phyloP scores from a whole-genome alignment of 1,140 invertebrate genomes.

The Ridgeia piscesae region DNA sequence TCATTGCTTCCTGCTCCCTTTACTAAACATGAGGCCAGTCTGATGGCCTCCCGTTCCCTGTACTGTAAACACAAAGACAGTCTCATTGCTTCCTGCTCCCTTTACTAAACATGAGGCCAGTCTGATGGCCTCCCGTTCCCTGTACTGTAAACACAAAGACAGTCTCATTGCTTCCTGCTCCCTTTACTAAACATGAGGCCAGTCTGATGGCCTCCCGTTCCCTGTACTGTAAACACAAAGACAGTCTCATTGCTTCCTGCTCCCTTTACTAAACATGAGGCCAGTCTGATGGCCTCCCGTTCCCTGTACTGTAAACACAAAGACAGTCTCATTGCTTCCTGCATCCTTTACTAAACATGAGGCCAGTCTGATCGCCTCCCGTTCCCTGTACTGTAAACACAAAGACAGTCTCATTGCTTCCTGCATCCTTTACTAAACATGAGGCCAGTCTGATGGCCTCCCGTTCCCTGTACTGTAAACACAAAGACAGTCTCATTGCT shows the following conservation, averaged over 20 bases:
- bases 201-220: background rate
- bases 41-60: background rate
- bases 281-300: background rate
- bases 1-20: background rate
- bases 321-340: conserved; percentile 1
- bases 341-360: conserved; percentile 9
- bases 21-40: background rate
- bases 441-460: background rate
- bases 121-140: background rate
- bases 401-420: background rate
- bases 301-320: conserved; percentile 8
- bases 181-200: background rate
- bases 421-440: background rate
- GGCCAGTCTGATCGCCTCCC: background rate
- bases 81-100: background rate
- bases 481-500: background rate
- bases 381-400: background rate
- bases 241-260: too few species aligned
- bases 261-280: too few species aligned
- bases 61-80: background rate
- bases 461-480: background rate
- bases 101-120: background rate
- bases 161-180: background rate
- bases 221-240: too few species aligned
- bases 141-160: background rate